Evolutionary conservation across 2,797 vertebrate genomes (phyloP), one percentile per base, ranked within the genome.

Genomic region (Tokudaia muenninki): DNA sequence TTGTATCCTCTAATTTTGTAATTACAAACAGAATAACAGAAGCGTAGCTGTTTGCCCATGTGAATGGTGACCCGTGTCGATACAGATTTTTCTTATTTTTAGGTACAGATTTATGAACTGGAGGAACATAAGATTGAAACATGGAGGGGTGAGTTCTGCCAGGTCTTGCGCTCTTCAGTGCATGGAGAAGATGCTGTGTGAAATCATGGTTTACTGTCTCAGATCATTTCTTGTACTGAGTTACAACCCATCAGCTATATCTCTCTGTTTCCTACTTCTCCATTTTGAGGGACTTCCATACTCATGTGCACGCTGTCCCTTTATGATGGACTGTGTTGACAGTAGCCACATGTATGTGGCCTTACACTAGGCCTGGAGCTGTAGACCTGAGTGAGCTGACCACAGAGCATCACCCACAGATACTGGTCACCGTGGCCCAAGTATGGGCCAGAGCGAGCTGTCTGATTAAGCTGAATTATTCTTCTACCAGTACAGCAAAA

Each of bases 61-160:
- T 87, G 34, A 67, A 16, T 70, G 84, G 12, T 70, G 10, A 59
- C 41, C 19, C 90, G 41, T 29, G 52, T 81, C 90, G 31, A 57
- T 63, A 34, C 41, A 74, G 50, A 14, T 93, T 75, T 94, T 96
- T 26, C 57, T 82, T 79, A 47, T 88, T 98, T 98, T 57, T 98
- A 99, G 99, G 99, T 99, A 98, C 99, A 99, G 98, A 99, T 99
- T 98, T 99, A 99, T 98, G 99, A 99, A 98, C 98, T 99, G 95
- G 99, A 99, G 97, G 99, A 99, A 98, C 99, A 99, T 98, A 99
- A 99, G 98, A 99, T 99, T 94, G 99, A 99, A 99, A 99, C 99
- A 0, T 99, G 99, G 99, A 99, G 99, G 99, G 99, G 99, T 99
- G 97, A 98, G 99, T 91, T 79, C 50, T 24, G 16, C 94, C 16